Conservation (phyloP, 2,113 vertebrate species). For the Chroicocephalus ridibundus region DNA sequence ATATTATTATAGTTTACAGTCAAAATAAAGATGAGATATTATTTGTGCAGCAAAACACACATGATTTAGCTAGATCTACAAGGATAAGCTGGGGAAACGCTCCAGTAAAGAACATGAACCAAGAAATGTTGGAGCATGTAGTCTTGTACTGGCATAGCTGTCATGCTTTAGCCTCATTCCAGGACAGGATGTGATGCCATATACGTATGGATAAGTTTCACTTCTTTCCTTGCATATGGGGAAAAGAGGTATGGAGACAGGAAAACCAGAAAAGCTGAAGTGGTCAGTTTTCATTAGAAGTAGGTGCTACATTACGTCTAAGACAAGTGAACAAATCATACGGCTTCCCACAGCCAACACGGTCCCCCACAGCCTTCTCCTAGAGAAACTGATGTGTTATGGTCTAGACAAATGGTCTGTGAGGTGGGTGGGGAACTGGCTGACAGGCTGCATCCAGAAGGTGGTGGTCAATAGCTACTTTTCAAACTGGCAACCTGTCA, state of each 20-base stretch:
- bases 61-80: not conserved
- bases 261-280: not conserved
- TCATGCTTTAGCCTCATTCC: not conserved
- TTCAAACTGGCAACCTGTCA: not conserved
- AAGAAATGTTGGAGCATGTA: not conserved
- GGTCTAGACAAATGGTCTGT: not conserved
- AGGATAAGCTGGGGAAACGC: not conserved
- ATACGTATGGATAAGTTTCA: rapidly evolving
- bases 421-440: not conserved
- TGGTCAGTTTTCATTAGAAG: not conserved
- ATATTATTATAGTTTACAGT: not conserved
- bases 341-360: not conserved
- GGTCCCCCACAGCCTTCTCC: not conserved
- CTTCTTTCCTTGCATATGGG: not conserved
- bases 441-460: not conserved
- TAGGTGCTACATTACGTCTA: not conserved
- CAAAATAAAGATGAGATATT: not conserved
- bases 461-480: not conserved
- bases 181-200: not conserved
- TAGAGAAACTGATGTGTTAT: not conserved
- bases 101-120: not conserved
- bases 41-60: not conserved
- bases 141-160: not conserved
- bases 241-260: not conserved
- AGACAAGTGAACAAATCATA: not conserved